Evolutionary conservation across 2,888 invertebrate species (phyloP).

Genomic region (Nomada fucata): DNA sequence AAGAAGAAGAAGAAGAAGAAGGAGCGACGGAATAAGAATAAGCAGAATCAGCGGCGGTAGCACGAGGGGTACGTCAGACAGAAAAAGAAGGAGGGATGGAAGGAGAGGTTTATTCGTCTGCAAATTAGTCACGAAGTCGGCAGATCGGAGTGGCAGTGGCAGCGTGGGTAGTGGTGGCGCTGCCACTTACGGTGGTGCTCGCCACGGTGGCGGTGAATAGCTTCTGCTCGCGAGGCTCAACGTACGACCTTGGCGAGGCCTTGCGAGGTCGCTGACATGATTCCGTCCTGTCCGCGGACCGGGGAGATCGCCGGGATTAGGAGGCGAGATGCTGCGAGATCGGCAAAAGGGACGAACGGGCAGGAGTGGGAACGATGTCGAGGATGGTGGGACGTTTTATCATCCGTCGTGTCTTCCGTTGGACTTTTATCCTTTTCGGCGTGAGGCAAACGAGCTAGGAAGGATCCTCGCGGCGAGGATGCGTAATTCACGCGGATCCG

Average conservation of each 20-base stretch:
- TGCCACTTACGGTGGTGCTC: constrained; percentile 57
- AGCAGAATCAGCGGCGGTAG: not conserved
- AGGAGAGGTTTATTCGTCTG: constrained; percentile 72
- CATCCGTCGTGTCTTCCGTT: constrained; percentile 42
- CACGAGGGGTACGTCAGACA: not conserved
- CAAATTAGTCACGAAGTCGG: constrained; percentile 81
- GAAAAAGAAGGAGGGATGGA: constrained; percentile 16
- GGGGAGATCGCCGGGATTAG: constrained; percentile 63
- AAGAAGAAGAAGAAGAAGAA: not conserved
- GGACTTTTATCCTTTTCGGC: constrained; percentile 47
- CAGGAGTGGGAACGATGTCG: constrained; percentile 29
- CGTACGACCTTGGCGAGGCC: constrained; percentile 83
- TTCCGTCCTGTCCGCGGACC: constrained; percentile 73
- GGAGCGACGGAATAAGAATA: not conserved
- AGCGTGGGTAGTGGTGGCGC: constrained; percentile 52
- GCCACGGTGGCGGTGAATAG: constrained; percentile 64
- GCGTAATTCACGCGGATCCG: constrained; percentile 49
- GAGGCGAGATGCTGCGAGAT: constrained; percentile 44
- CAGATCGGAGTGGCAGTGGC: constrained; percentile 56
- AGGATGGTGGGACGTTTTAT: constrained; percentile 59
- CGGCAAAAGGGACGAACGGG: constrained; percentile 14
- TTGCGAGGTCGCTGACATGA: constrained; percentile 83
- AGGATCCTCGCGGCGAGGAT: constrained; percentile 27
- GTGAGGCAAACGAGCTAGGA: not conserved
- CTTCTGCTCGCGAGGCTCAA: constrained; percentile 79